These are phyloP conservation scores for Crax fasciolata DNA, from an alignment of 2,797 vertebrate genomes.

Conservation along the genomic window DNA sequence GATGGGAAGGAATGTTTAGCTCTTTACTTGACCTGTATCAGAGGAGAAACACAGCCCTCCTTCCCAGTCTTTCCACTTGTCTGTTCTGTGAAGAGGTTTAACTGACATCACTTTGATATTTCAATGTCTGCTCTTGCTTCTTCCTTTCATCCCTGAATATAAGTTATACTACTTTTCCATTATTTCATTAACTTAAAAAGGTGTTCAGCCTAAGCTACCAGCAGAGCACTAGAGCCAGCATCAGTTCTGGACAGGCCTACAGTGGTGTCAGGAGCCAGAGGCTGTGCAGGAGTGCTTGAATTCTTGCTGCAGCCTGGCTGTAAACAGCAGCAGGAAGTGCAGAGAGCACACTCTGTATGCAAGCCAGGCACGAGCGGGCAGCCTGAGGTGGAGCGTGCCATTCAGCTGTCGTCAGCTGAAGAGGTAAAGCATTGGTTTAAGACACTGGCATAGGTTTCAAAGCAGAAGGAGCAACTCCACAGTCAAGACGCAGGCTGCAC, in stretches of 20 bases:
- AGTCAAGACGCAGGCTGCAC: not conserved
- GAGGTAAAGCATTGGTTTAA: not conserved
- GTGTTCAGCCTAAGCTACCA: not conserved
- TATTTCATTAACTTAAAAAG: not conserved
- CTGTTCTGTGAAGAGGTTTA: not conserved
- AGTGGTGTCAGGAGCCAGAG: not conserved
- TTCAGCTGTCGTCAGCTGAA: not conserved
- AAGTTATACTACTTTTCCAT: not conserved
- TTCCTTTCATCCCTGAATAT: not conserved
- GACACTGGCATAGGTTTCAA: not conserved
- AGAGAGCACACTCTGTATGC: not conserved
- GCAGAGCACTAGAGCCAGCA: not conserved
- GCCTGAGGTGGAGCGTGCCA: not conserved
- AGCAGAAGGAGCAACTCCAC: not conserved
- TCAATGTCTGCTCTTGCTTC: not conserved
- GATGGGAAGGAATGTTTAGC: not conserved
- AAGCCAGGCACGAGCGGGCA: not conserved
- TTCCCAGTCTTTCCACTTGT: slow-evolving; percentile 17
- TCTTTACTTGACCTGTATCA: not conserved
- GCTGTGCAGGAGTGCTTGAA: not conserved
- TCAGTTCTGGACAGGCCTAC: not conserved
- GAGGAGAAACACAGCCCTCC: not conserved
- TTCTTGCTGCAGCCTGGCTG: not conserved
- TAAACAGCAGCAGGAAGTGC: slow-evolving; percentile 21
- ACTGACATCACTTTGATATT: slow-evolving; percentile 35